Evolutionary conservation across 2,113 vertebrate genomes (phyloP).

Genomic region (Callipepla squamata): DNA sequence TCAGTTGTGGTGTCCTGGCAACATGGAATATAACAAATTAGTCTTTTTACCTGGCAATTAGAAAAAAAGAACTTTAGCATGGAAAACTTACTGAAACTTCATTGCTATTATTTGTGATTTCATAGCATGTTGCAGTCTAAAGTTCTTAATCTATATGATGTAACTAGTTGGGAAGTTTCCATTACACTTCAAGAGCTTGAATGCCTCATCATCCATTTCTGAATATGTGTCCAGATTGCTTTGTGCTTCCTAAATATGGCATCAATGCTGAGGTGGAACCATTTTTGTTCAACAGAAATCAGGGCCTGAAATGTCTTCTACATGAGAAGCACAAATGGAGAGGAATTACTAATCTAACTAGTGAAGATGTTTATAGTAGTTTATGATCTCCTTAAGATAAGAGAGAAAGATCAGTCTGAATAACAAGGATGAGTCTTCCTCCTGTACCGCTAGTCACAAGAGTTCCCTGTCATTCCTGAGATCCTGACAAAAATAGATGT

Average conservation of each 20-base stretch:
- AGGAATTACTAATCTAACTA: background rate
- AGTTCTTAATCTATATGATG: background rate
- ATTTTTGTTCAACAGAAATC: background rate
- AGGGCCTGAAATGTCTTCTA: background rate
- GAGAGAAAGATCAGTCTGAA: background rate
- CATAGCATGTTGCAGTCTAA: background rate
- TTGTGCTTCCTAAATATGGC: constrained; percentile 32
- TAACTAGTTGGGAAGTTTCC: background rate
- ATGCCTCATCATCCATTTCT: background rate
- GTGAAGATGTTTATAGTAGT: background rate
- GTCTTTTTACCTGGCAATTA: background rate
- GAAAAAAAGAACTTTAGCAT: background rate
- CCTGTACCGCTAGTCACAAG: background rate
- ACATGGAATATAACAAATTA: background rate
- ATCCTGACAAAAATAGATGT: background rate
- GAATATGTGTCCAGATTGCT: constrained; percentile 16
- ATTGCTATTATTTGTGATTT: background rate
- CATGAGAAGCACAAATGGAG: background rate
- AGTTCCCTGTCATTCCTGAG: background rate
- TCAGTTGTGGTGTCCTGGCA: background rate
- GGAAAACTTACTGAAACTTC: background rate
- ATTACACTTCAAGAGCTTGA: background rate
- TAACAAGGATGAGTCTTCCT: background rate
- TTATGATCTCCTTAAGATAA: background rate
- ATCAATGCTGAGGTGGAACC: background rate